phyloP scores from a whole-genome alignment of 37 sponge, comb jelly and placozoan species.

The Geodia barretti region DNA sequence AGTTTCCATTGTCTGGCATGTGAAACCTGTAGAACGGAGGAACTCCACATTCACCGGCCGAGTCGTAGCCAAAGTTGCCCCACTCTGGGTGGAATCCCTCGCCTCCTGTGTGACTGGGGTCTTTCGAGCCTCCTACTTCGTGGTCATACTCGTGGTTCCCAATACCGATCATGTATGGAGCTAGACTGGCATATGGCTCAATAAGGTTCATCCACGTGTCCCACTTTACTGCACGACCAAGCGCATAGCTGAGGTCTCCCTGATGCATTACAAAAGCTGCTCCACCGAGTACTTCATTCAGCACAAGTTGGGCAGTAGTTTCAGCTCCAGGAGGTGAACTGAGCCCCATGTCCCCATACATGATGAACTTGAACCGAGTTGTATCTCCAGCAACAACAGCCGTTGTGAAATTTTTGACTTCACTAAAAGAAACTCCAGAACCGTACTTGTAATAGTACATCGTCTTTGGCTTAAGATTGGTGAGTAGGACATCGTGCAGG shows the following conservation, averaged over 20 bases:
- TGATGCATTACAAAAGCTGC: constrained; percentile 43
- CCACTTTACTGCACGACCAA: constrained; percentile 54
- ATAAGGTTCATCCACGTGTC: constrained; percentile 57
- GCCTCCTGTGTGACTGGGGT: constrained; percentile 39
- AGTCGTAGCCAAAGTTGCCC: constrained; percentile 72
- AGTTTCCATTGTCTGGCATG: constrained; percentile 74
- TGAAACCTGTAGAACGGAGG: constrained; percentile 57
- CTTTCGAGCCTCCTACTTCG: constrained; percentile 32
- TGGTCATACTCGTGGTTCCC: constrained; percentile 53
- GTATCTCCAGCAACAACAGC: background rate
- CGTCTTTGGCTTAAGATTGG: constrained; percentile 29
- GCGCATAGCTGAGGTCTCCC: constrained; percentile 63
- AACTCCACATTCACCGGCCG: constrained; percentile 82
- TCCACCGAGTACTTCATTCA: constrained; percentile 17
- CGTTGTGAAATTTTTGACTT: constrained; percentile 23
- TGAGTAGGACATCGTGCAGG: constrained; percentile 55
- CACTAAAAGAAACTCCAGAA: constrained; percentile 17
- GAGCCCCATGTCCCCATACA: constrained; percentile 61
- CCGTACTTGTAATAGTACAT: constrained; percentile 51
- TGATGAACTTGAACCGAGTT: constrained; percentile 27
- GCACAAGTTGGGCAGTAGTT: constrained; percentile 6
- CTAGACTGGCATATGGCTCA: constrained; percentile 25
- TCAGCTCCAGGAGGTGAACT: constrained; percentile 15
- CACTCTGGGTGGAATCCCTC: constrained; percentile 63
- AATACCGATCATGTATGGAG: constrained; percentile 42